These are phyloP conservation scores for Myripristis jacobus DNA, from an alignment of 2,797 vertebrate genomes.

Conservation along the genomic window DNA sequence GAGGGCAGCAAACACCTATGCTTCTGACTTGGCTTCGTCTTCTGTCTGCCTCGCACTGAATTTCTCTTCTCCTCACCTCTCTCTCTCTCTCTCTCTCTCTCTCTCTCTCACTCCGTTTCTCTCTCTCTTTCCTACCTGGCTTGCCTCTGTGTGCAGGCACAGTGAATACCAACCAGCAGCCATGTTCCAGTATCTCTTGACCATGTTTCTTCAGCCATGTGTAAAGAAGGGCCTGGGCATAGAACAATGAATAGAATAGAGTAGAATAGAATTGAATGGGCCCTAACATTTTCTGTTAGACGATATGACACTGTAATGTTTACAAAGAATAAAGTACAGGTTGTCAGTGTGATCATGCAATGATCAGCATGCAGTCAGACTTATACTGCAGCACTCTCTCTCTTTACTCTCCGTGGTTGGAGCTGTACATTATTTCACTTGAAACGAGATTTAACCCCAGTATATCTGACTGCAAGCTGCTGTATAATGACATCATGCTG, in stretches of 20 bases:
- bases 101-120: conserved; percentile 1
- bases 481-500: conserved; percentile 48
- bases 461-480: conserved; percentile 36
- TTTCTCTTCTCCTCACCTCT: neutral
- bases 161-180: conserved; percentile 3
- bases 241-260: neutral
- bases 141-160: neutral
- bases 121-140: neutral
- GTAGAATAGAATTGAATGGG: neutral
- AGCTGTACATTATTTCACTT: neutral
- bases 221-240: neutral
- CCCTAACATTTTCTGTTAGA: neutral
- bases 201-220: neutral
- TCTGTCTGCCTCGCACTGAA: conserved; percentile 4
- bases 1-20: conserved; percentile 74
- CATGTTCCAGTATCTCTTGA: conserved; percentile 4
- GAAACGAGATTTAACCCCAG: conserved; percentile 16
- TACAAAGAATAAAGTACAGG: neutral
- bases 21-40: conserved; percentile 15
- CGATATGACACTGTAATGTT: neutral
- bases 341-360: neutral
- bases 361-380: neutral
- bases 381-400: neutral
- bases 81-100: neutral
- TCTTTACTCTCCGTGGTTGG: neutral